Conservation (phyloP, 2,888 invertebrate species). For the Papilio elwesi region DNA sequence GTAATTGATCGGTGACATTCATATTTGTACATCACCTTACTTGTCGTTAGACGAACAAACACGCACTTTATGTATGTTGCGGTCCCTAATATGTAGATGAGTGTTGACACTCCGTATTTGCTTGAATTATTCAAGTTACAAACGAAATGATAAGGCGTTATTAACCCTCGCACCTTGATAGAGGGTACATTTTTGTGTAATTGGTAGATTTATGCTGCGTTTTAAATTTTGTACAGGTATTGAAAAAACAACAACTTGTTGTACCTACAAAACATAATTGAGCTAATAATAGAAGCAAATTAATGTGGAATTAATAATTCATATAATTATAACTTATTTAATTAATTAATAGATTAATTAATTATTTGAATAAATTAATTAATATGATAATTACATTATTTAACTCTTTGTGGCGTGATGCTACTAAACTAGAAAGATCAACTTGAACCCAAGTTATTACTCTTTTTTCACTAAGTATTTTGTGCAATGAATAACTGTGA, state of each 20-base stretch:
- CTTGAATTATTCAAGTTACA: conserved; percentile 34
- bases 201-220: not conserved
- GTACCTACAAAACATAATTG: too few relatives aligned
- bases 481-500: not conserved
- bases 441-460: too few relatives aligned
- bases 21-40: conserved; percentile 32
- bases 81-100: conserved; percentile 36
- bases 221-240: not conserved
- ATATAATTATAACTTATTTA: too few relatives aligned
- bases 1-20: not conserved
- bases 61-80: conserved; percentile 31
- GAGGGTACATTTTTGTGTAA: not conserved
- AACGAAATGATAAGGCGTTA: not conserved
- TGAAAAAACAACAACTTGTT: not conserved
- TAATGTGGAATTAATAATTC: too few relatives aligned
- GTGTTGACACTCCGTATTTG: conserved; percentile 37
- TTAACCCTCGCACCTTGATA: not conserved
- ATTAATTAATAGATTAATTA: too few relatives aligned
- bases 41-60: conserved; percentile 30
- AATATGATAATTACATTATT: too few relatives aligned
- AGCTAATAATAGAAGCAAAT: too few relatives aligned
- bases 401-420: too few relatives aligned
- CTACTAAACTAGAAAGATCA: too few relatives aligned
- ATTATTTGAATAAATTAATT: too few relatives aligned
- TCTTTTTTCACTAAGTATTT: too few relatives aligned